Evolutionary conservation across 2,113 vertebrate species (phyloP), one percentile per base, ranked within the genome.

Genomic region (Pithys albifrons): DNA sequence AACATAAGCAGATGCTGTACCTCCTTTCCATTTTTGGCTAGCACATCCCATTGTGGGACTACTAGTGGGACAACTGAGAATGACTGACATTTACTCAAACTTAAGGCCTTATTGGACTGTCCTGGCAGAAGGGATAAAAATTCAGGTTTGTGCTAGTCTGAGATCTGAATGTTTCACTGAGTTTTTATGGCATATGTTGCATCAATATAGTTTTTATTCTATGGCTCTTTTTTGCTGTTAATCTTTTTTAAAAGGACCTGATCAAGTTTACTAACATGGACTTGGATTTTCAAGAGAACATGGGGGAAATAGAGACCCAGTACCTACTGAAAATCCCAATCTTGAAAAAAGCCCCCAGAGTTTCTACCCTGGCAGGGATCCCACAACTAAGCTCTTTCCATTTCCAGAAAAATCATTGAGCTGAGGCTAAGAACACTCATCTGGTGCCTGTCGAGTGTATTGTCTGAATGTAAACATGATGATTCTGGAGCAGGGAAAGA

Each of bases 381-480:
- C 96, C 95, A 92, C 91, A 84, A 85, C 88, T 72, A 90, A 96
- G 91, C 94, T 95, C 90, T 92, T 97, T 96, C 89, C 95, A 96
- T 97, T 97, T 95, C 89, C 91, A 91, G 94, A 94, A 96, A 97
- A 97, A 97, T 97, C 96, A 97, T 94, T 95, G 96, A 96, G 96
- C 96, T 96, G 92, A 97, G 95, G 85, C 96, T 97, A 98, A 96
- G 97, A 97, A 95, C 84, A 71, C 93, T 97, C 96, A 87, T 97
- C 97, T 98, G 95, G 96, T 97, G 93, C 92, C 96, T 97, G 95
- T 97, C 35, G 55, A 89, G 91, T 84, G 94, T 92, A 95, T 94
- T 96, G 97, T 97, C 92, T 97, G 95, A 95, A 93, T 89, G 94
- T 97, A 98, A 97, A 97, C 97, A 91, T 85, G 49, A 9, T 62